A percentile compares a stretch with the other conserved stretches of the same genome.
These are phyloP conservation scores for Hymenopus coronatus DNA, from an alignment of 2,888 invertebrate genomes.

Conservation along the genomic window DNA sequence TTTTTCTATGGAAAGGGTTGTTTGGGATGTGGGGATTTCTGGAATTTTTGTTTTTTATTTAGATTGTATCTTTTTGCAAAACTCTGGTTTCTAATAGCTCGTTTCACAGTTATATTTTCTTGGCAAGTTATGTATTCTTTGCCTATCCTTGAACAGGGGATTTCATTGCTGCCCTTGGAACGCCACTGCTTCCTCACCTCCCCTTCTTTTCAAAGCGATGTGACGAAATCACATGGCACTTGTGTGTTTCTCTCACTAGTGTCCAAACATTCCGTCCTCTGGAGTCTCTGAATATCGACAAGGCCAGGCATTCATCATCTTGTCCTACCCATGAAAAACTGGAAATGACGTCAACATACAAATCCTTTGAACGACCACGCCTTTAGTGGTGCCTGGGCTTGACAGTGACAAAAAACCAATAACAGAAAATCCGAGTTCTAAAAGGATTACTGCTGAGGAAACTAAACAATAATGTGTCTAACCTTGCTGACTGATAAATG, in stretches of 20 bases:
- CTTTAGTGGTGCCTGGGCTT: background rate
- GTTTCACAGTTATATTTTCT: too few species aligned
- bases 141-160: too few species aligned
- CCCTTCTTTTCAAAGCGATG: constrained; percentile 6
- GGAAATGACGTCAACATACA: background rate
- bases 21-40: too few species aligned
- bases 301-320: background rate
- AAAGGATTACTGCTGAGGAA: background rate
- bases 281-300: background rate
- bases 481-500: background rate
- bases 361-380: background rate
- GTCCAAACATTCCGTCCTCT: constrained; percentile 1
- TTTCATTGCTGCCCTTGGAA: too few species aligned
- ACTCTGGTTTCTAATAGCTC: too few species aligned
- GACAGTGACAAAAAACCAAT: too few species aligned
- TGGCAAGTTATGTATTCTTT: too few species aligned
- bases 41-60: too few species aligned
- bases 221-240: constrained; percentile 5
- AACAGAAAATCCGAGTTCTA: too few species aligned
- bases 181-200: background rate
- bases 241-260: background rate
- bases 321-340: background rate
- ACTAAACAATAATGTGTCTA: background rate
- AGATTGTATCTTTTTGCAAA: too few species aligned
- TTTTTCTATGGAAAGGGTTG: too few species aligned